A percentile compares a stretch with the other conserved stretches of the same genome.
Evolutionary conservation across 1,140 invertebrate genomes (phyloP).

Genomic region (Mycetomoellerius zeteki): DNA sequence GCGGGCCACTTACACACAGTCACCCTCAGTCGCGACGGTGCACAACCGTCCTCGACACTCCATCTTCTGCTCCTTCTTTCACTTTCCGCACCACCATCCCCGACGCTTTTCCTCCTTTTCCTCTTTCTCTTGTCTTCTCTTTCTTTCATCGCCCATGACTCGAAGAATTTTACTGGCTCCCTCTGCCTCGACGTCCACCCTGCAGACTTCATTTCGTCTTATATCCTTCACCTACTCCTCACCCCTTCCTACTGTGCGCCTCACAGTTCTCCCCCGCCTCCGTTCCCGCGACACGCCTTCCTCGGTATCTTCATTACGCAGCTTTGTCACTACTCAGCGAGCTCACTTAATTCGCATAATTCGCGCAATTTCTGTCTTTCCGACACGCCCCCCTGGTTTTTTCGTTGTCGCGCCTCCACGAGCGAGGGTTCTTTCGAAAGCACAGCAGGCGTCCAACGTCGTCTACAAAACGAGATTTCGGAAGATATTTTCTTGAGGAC

Average conservation of each 20-base stretch:
- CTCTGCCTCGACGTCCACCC: slow-evolving; percentile 44
- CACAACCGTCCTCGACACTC: slow-evolving; percentile 48
- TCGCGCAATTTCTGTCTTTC: slow-evolving; percentile 66
- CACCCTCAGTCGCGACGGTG: slow-evolving; percentile 16
- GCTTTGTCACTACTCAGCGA: slow-evolving; percentile 68
- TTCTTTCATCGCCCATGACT: slow-evolving; percentile 51
- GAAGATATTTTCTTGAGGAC: slow-evolving; percentile 42
- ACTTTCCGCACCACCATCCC: slow-evolving; percentile 26
- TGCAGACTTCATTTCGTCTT: slow-evolving; percentile 62
- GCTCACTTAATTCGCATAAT: slow-evolving; percentile 68
- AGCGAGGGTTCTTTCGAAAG: slow-evolving; percentile 49
- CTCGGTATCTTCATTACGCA: slow-evolving; percentile 71
- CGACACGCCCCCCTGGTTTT: slow-evolving; percentile 47
- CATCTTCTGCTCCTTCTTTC: slow-evolving; percentile 55
- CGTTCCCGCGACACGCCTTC: slow-evolving; percentile 48
- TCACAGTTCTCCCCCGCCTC: background rate
- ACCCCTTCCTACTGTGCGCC: slow-evolving; percentile 22
- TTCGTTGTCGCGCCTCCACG: slow-evolving; percentile 44
- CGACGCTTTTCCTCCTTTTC: background rate
- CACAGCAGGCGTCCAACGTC: slow-evolving; percentile 1
- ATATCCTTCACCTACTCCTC: slow-evolving; percentile 54
- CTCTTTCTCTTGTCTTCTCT: slow-evolving; percentile 54
- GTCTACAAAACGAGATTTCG: slow-evolving; percentile 32
- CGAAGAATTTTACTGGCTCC: slow-evolving; percentile 52
- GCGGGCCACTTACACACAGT: slow-evolving; percentile 42